Base-by-base conservation (phyloP, 2,113 vertebrate genomes). In the Equus przewalskii region DNA sequence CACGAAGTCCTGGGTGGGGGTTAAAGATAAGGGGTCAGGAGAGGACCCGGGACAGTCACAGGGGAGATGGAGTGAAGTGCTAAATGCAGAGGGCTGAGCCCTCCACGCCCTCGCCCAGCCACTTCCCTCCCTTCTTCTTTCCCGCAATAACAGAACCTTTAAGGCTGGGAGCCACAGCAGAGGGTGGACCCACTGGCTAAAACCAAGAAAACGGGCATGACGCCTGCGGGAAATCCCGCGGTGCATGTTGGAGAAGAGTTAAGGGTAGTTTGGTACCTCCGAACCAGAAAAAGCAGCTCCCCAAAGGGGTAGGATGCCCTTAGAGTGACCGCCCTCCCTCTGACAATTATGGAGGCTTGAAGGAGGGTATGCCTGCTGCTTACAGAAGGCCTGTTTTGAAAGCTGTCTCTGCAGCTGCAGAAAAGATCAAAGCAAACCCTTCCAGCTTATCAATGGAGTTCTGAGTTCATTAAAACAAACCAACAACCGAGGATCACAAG, bases 1-100 rank as follows among this genome's bases (percentile, higher is more conserved):
- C 26, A 16, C 0, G 0, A 7, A 16, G 33, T 44, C 21, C 41
- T 6, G n/a, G 49, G 4, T 4, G 18, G 22, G 3, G 28, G 51
- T 14, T 26, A 54, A n/a, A 33, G 41, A 54, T 1, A 1, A 60
- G 56, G 8, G 8, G 6, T 12, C 10, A 14, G 72, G 30, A 6
- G 18, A 3, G 64, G 30, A 33, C 58, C 12, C 0, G 18, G 13
- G 18, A 60, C 12, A 16, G 24, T 28, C 14, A 24, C 51, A 12
- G 58, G 51, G 33, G 22, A 10, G 26, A 14, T 0, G 56, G 44
- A 21, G 2, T 33, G 15, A 5, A 44, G 33, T 49, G 21, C 14
- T 3, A 22, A 51, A 16, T 1, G 7, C 24, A 76, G 60, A 72
- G 21, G 49, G 4, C 6, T 13, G 33, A 44, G 7, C 46, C 36